Conservation (phyloP, 2,888 invertebrate species). For the Lycia hirtaria region DNA sequence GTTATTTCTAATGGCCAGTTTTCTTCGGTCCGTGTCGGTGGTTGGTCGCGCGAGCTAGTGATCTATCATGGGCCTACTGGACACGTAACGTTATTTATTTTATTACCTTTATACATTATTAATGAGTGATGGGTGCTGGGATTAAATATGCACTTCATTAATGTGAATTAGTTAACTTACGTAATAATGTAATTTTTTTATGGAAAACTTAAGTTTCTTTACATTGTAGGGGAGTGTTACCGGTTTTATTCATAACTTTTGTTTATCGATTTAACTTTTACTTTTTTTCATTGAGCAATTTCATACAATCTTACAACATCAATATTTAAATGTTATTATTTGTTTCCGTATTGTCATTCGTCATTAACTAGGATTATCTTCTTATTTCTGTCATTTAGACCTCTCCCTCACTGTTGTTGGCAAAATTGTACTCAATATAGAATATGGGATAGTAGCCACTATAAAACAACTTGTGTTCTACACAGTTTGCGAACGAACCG, state of each 20-base stretch:
- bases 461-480: no score
- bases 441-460: no score
- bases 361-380: no score
- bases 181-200: neutral
- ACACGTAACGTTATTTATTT: constrained; percentile 12
- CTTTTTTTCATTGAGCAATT: neutral
- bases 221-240: no score
- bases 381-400: no score
- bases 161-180: neutral
- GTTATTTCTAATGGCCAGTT: constrained; percentile 36
- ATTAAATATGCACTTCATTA: neutral
- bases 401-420: no score
- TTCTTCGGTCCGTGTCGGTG: constrained; percentile 8
- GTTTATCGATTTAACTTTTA: neutral
- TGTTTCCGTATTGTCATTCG: no score
- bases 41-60: constrained; percentile 25
- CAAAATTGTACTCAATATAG: no score
- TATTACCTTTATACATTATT: neutral
- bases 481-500: constrained; percentile 7
- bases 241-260: no score
- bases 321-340: no score
- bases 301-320: no score
- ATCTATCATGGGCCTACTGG: constrained; percentile 33
- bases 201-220: neutral
- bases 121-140: neutral